phyloP scores from a whole-genome alignment of 2,113 vertebrate genomes.

The Falcunculus frontatus region DNA sequence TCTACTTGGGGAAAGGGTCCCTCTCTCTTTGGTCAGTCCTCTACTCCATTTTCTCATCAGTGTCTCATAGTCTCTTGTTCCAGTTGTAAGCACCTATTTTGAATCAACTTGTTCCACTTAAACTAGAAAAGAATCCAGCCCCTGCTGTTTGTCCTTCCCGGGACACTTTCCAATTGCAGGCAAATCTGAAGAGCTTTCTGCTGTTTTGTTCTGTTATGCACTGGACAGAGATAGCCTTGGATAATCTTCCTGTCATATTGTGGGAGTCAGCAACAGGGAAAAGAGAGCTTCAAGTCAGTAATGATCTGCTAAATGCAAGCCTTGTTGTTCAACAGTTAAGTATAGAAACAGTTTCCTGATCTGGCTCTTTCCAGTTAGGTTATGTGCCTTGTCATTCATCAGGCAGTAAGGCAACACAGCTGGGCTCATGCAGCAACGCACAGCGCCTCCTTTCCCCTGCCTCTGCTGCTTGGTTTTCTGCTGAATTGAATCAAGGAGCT shows the following conservation, averaged over 20 bases:
- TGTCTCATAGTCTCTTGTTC: not conserved
- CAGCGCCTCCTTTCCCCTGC: not conserved
- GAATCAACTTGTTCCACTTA: not conserved
- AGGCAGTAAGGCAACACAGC: not conserved
- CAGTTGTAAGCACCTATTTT: not conserved
- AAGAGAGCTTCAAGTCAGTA: not conserved
- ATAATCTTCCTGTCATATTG: not conserved
- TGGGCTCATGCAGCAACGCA: not conserved
- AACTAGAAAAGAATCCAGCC: not conserved
- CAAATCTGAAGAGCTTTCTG: not conserved
- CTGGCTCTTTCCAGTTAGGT: not conserved
- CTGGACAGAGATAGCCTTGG: not conserved
- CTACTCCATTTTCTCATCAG: not conserved
- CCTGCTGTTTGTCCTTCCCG: not conserved
- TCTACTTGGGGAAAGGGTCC: not conserved
- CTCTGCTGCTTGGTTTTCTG: not conserved
- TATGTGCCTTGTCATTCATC: not conserved
- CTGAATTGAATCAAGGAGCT: not conserved
- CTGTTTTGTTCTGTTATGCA: not conserved
- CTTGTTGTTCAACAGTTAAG: not conserved
- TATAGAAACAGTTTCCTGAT: not conserved
- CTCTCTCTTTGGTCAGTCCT: not conserved
- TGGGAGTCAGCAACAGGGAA: not conserved
- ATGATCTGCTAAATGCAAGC: not conserved
- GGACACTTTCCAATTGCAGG: not conserved